Evolutionary conservation across 2,888 invertebrate genomes (phyloP).

Genomic region (Capitulum mitella): DNA sequence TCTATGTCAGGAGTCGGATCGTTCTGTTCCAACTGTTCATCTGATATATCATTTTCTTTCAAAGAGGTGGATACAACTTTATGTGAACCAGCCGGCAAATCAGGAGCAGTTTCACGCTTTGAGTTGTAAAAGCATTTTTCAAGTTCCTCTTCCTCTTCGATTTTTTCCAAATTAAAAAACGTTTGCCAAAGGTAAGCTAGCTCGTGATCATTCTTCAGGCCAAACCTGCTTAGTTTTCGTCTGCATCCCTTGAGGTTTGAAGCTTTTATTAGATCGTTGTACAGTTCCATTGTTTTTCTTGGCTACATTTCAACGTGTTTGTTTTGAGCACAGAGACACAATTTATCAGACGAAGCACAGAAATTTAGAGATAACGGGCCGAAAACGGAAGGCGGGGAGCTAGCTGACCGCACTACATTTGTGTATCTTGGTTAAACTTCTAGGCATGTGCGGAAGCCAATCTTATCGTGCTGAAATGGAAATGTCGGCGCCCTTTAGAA

Average conservation of each 20-base stretch:
- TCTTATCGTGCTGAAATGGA: no score
- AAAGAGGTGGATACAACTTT: no score
- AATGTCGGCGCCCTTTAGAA: no score
- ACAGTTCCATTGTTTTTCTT: background rate
- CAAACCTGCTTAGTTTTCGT: background rate
- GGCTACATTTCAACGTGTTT: background rate
- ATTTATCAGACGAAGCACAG: background rate
- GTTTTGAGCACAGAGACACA: background rate
- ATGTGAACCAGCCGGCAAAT: no score
- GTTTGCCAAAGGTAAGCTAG: conserved; percentile 12
- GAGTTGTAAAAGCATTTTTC: background rate
- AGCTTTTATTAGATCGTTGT: background rate
- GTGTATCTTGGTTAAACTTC: background rate
- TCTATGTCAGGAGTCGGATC: background rate
- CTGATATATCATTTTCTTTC: no score
- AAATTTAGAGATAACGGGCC: background rate
- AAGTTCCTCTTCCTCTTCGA: background rate
- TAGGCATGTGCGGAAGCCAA: no score
- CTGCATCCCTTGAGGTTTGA: background rate
- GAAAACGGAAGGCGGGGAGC: background rate
- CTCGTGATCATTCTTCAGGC: background rate
- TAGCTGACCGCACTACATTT: background rate
- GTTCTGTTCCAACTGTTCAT: background rate
- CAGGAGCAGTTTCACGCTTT: no score
- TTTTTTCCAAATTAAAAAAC: background rate